phyloP scores from a whole-genome alignment of 1,140 invertebrate genomes.

The Pogonognathellus flavescens region DNA sequence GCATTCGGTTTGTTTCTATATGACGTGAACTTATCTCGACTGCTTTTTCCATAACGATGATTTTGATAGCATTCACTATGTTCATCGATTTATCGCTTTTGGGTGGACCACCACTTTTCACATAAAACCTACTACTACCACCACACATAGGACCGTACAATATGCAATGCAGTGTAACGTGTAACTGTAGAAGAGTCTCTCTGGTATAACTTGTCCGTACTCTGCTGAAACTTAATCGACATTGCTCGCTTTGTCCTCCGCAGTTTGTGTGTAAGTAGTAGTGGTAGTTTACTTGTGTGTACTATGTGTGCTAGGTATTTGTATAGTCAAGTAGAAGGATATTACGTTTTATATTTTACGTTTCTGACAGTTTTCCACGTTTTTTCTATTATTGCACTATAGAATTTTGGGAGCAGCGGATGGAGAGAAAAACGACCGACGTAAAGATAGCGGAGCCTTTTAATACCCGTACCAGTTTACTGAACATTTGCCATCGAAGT shows the following conservation, averaged over 20 bases:
- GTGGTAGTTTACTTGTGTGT: neutral
- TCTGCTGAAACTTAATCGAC: conserved; percentile 27
- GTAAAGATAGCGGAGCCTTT: conserved; percentile 29
- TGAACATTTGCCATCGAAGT: conserved; percentile 6
- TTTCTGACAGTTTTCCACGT: conserved; percentile 37
- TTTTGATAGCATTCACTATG: conserved; percentile 58
- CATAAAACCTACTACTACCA: conserved; percentile 16
- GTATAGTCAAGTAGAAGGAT: conserved; percentile 39
- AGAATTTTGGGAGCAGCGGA: neutral
- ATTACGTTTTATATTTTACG: conserved; percentile 20
- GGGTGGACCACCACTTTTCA: conserved; percentile 57
- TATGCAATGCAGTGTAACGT: conserved; percentile 10
- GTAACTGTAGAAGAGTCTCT: neutral
- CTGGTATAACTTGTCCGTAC: conserved; percentile 3
- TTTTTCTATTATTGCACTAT: conserved; percentile 11
- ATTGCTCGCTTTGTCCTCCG: conserved; percentile 21
- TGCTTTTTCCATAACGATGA: conserved; percentile 59
- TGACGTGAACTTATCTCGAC: conserved; percentile 59
- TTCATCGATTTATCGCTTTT: conserved; percentile 64
- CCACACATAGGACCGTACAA: neutral
- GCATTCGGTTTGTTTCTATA: conserved; percentile 4
- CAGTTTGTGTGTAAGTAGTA: neutral
- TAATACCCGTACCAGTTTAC: conserved; percentile 33
- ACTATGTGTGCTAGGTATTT: neutral
- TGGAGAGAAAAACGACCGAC: conserved; percentile 12